Conservation (phyloP, 2,113 vertebrate genomes). For the Atractosteus spatula region DNA sequence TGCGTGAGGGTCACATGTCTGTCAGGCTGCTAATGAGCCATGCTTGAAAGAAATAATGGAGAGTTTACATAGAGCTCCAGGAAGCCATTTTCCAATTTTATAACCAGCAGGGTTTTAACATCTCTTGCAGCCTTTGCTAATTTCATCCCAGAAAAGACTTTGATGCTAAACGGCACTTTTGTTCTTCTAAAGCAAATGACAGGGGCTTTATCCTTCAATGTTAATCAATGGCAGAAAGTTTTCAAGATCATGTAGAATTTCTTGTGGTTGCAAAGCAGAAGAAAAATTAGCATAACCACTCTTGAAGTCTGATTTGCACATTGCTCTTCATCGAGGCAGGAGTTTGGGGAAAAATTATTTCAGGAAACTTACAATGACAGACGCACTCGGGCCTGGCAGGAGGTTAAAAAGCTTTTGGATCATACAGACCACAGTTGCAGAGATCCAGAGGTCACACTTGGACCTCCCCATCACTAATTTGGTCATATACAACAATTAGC, state of each 20-base stretch:
- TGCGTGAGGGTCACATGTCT: constrained; percentile 70
- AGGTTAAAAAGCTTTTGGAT: too few species aligned
- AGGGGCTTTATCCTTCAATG: constrained; percentile 4
- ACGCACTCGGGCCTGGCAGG: too few species aligned
- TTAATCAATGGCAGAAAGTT: background rate
- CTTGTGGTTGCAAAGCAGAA: background rate
- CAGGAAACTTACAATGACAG: too few species aligned
- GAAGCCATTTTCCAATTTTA: constrained; percentile 80
- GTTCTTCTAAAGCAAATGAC: constrained; percentile 30
- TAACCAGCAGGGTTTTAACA: constrained; percentile 71
- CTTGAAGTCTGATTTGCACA: background rate
- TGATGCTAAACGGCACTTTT: constrained; percentile 64
- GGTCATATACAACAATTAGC: too few species aligned
- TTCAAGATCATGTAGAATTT: background rate
- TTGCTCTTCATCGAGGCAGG: too few species aligned
- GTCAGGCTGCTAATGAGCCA: constrained; percentile 86
- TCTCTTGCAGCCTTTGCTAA: constrained; percentile 66
- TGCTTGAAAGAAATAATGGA: constrained; percentile 79
- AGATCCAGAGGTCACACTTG: too few species aligned
- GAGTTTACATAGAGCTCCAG: constrained; percentile 82
- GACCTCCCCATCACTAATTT: too few species aligned
- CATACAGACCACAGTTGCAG: too few species aligned
- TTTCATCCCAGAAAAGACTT: constrained; percentile 62
- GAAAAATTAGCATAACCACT: background rate
- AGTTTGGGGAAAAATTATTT: too few species aligned